A percentile compares a stretch with the other conserved stretches of the same genome.
phyloP scores from a whole-genome alignment of 2,113 vertebrate species.

The Pristiophorus japonicus region DNA sequence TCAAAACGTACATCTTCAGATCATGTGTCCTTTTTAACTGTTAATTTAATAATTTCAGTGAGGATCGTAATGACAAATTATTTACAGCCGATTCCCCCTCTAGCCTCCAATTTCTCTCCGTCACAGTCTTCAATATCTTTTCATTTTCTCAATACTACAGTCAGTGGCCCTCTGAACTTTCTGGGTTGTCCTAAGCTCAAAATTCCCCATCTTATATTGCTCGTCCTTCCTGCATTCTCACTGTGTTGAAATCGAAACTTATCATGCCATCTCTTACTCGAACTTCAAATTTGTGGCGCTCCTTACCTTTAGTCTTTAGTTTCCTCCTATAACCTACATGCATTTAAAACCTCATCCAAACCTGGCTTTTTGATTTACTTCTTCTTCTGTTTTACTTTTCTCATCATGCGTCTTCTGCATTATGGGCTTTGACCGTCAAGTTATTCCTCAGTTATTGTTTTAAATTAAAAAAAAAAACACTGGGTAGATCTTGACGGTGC shows the following conservation, averaged over 20 bases:
- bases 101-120: neutral
- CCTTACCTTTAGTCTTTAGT: neutral
- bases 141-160: neutral
- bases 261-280: neutral
- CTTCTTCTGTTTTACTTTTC: neutral
- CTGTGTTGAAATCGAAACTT: neutral
- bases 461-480: no score
- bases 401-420: neutral
- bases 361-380: neutral
- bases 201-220: neutral
- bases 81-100: neutral
- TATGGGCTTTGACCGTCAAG: neutral
- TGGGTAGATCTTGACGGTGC: neutral
- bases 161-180: neutral
- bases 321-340: no score
- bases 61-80: neutral
- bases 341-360: no score
- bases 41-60: neutral
- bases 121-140: neutral
- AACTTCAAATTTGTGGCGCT: no score
- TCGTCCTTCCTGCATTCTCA: neutral
- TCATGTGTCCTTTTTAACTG: neutral
- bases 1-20: neutral
- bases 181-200: neutral
- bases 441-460: neutral